Evolutionary conservation across 2,797 vertebrate genomes (phyloP).

Genomic region (Sphenopsis melanotis): DNA sequence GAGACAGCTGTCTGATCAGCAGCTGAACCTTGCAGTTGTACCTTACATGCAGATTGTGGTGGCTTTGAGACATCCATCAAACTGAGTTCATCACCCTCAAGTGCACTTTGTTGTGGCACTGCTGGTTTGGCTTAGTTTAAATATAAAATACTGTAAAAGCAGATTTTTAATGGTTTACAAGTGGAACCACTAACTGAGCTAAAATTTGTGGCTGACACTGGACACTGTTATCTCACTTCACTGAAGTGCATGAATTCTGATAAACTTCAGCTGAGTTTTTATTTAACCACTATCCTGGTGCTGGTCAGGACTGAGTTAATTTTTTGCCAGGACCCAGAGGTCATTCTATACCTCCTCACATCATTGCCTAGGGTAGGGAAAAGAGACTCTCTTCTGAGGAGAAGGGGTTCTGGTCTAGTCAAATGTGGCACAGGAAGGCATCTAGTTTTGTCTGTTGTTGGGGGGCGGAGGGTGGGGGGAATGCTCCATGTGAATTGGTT

Average conservation of each 20-base stretch:
- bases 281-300: background rate
- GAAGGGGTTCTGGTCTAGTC: background rate
- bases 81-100: background rate
- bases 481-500: background rate
- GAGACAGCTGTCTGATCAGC: background rate
- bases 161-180: background rate
- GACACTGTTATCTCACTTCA: background rate
- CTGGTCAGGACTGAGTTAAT: background rate
- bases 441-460: background rate
- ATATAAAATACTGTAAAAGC: background rate
- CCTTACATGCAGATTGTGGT: background rate
- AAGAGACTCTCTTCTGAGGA: background rate
- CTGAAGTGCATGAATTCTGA: background rate
- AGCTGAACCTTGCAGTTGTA: background rate
- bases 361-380: background rate
- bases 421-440: background rate
- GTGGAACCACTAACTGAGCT: background rate
- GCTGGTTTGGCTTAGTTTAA: background rate
- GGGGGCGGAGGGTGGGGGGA: fast-evolving
- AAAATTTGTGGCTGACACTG: background rate
- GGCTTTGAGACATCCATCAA: background rate
- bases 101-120: background rate
- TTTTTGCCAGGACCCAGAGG: background rate
- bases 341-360: background rate
- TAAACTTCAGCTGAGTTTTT: background rate